A percentile compares a stretch with the other conserved stretches of the same genome.
These are phyloP conservation scores for Slavum lentiscoides DNA, from an alignment of 2,888 invertebrate genomes.

Conservation along the genomic window DNA sequence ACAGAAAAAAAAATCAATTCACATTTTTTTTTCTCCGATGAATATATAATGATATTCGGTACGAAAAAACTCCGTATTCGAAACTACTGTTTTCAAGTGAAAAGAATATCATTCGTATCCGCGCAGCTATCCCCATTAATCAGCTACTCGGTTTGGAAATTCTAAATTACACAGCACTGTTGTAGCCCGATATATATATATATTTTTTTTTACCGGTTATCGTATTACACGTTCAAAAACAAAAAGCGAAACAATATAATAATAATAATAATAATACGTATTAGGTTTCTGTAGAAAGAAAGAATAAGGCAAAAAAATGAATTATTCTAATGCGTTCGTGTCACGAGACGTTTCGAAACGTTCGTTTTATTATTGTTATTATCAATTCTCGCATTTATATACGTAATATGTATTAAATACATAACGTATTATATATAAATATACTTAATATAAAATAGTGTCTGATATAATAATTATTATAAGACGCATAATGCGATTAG, in stretches of 20 bases:
- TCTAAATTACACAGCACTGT: neutral
- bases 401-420: neutral
- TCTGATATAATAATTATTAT: slow-evolving; percentile 35
- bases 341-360: slow-evolving; percentile 36
- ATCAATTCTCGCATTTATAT: slow-evolving; percentile 12
- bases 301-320: slow-evolving; percentile 19
- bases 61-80: no score
- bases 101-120: no score
- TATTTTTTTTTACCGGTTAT: neutral
- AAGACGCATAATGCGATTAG: slow-evolving; percentile 17
- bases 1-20: no score
- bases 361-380: slow-evolving; percentile 19
- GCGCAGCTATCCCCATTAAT: no score
- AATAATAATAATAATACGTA: neutral
- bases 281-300: slow-evolving; percentile 3
- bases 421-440: neutral
- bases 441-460: neutral
- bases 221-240: neutral
- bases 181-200: neutral
- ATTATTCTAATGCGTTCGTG: slow-evolving; percentile 25
- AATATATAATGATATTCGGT: no score
- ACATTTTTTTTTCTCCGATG: no score
- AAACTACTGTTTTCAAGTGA: no score
- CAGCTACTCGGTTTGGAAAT: neutral
- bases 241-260: neutral